Conservation (phyloP, 1,140 invertebrate genomes). For the Daktulosphaira vitifoliae region DNA sequence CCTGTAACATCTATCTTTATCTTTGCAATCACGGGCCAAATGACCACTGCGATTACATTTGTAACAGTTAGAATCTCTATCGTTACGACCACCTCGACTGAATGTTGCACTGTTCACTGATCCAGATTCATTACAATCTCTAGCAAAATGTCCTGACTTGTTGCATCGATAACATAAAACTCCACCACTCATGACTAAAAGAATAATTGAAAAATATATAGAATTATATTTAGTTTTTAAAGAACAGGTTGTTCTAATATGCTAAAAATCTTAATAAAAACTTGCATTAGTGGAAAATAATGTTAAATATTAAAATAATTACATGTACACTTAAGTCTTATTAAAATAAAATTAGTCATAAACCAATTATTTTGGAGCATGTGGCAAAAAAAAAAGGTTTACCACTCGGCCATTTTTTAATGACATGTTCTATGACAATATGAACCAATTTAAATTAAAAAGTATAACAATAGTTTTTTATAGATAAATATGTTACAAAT, state of each 20-base stretch:
- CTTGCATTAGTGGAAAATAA: too few species aligned
- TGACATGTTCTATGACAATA: neutral
- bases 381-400: neutral
- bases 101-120: constrained; percentile 6
- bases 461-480: too few species aligned
- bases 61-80: constrained; percentile 57
- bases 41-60: constrained; percentile 75
- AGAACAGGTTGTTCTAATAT: too few species aligned
- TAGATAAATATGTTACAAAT: neutral
- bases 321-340: too few species aligned
- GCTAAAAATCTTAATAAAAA: too few species aligned
- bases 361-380: too few species aligned
- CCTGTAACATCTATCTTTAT: constrained; percentile 38
- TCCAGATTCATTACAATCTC: constrained; percentile 69
- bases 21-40: constrained; percentile 78
- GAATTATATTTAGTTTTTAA: too few species aligned
- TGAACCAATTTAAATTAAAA: too few species aligned
- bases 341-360: too few species aligned
- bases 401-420: neutral
- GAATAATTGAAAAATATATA: too few species aligned
- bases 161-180: constrained; percentile 94
- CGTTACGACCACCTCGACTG: constrained; percentile 47
- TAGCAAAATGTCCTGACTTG: constrained; percentile 82
- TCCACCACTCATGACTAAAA: constrained; percentile 43
- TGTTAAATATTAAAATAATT: too few species aligned